Base-by-base conservation (phyloP, 30 jellyfish, hydroid and myxozoan genomes). In the Rhopilema esculentum region DNA sequence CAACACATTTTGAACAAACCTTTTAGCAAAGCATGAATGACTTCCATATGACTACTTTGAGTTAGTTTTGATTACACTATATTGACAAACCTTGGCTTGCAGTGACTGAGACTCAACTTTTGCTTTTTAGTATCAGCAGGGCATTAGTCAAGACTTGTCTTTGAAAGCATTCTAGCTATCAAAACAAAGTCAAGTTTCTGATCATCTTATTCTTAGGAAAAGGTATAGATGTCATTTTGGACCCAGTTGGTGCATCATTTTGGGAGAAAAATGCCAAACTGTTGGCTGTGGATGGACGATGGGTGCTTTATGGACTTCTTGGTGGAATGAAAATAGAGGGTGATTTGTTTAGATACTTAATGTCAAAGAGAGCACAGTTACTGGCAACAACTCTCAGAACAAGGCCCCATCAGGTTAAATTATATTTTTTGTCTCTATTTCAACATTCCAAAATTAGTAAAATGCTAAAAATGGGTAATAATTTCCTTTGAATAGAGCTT, bases 241-340 rank as follows among this genome's bases (percentile, higher is more conserved):
- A 96, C 72, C 93, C 97, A 8, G 97, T 96, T 49, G 98, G 99
- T 51, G 99, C 92, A 16, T 76, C 97, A 19, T 83, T 86, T 90
- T 75, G 94, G 95, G 94, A 86, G 23, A 80, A 96, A 48, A 96
- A 96, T 74, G 87, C 85, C 0, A 82, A 88, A 28, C 28, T 93
- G 31, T 29, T 91, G n/a, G 98, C 97, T 16, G 52, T 83, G 68
- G 99, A 96, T 88, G 97, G 98, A 16, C 75, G 95, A 31, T 96
- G 99, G 99, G 97, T 96, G 77, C 67, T 96, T 12, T 96, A 96
- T 86, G 99, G 99, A 23, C 89, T 96, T 30, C 87, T 96, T 8
- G 99, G 99, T 48, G 99, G 99, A 4, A 72, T 94, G 16, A 86
- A 88, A 27, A 88, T 88, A 16, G 92, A 82, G 4, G 94, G 95